Conservation (phyloP, 2,797 vertebrate genomes). For the Pristis pectinata region DNA sequence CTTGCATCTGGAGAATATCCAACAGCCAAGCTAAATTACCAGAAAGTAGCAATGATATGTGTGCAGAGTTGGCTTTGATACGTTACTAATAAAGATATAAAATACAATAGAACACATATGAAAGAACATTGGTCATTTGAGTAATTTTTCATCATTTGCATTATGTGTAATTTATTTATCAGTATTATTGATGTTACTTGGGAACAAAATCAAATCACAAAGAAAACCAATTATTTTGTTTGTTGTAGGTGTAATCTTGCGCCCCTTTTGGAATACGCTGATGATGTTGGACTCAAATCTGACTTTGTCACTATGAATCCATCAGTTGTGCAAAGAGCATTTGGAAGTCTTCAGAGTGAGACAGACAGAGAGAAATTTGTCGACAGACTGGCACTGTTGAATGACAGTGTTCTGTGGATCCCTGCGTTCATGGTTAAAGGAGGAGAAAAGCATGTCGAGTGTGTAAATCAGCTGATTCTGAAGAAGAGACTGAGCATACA, state of each 20-base stretch:
- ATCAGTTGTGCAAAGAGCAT: constrained; percentile 78
- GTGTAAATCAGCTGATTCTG: constrained; percentile 75
- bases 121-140: not conserved
- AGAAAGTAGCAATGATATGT: not conserved
- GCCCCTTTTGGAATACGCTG: constrained; percentile 69
- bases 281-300: constrained; percentile 75
- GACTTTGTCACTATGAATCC: constrained; percentile 89
- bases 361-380: constrained; percentile 72
- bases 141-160: not conserved
- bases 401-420: constrained; percentile 81
- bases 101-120: not conserved
- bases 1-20: not conserved
- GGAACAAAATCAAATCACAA: not conserved
- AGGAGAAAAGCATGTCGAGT: constrained; percentile 75
- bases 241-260: constrained; percentile 77
- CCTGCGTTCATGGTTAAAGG: constrained; percentile 85
- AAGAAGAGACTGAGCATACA: constrained; percentile 69
- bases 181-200: not conserved
- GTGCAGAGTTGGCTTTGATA: not conserved
- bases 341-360: constrained; percentile 71
- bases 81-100: not conserved
- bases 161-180: not conserved
- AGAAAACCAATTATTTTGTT: constrained; percentile 42
- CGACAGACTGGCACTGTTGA: constrained; percentile 70
- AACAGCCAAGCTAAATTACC: not conserved